Evolutionary conservation across 2,888 invertebrate genomes (phyloP).

Genomic region (Ormyrus thymus): DNA sequence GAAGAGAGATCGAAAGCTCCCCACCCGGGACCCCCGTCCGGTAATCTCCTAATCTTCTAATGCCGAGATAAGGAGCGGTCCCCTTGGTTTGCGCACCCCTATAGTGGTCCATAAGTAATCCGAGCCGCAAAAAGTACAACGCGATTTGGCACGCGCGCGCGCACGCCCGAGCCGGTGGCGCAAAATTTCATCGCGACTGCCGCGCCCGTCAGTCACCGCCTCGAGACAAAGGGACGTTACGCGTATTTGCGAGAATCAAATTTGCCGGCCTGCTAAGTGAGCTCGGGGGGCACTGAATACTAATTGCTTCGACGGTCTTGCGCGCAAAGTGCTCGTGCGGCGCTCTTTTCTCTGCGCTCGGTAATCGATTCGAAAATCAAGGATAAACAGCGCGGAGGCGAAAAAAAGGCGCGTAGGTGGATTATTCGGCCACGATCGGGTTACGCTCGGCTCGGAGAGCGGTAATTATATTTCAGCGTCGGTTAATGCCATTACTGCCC

Average conservation of each 20-base stretch:
- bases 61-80: constrained; percentile 70
- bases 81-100: constrained; percentile 59
- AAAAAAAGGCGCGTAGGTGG: constrained; percentile 56
- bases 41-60: constrained; percentile 66
- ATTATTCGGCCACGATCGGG: constrained; percentile 72
- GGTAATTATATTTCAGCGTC: constrained; percentile 74
- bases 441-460: constrained; percentile 71
- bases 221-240: constrained; percentile 34
- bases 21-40: background rate
- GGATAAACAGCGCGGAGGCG: too few relatives aligned
- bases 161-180: background rate
- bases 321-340: too few relatives aligned
- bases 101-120: constrained; percentile 73
- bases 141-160: constrained; percentile 67
- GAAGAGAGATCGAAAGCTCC: constrained; percentile 20
- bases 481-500: constrained; percentile 74
- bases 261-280: background rate
- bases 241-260: constrained; percentile 31
- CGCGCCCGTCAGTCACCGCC: background rate
- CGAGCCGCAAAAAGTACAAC: constrained; percentile 74
- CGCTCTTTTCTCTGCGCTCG: too few relatives aligned
- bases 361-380: too few relatives aligned
- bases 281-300: too few relatives aligned
- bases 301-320: too few relatives aligned
- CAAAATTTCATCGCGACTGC: constrained; percentile 41